phyloP scores from a whole-genome alignment of 2,113 vertebrate genomes.

The Myiagra hebetior region DNA sequence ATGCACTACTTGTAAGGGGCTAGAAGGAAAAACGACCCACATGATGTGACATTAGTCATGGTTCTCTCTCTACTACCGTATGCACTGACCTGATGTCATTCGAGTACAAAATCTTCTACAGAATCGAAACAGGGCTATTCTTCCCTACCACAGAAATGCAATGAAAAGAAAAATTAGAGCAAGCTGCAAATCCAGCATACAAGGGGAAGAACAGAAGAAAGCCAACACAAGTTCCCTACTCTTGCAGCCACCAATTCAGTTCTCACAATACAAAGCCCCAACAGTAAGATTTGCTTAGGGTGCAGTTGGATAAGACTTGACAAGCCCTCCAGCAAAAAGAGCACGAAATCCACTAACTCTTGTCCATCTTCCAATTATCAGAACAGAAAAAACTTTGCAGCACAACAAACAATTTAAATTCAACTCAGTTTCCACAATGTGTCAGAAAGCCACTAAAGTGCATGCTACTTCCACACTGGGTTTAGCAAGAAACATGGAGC shows the following conservation, averaged over 20 bases:
- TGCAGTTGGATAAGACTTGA: background rate
- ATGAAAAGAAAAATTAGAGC: background rate
- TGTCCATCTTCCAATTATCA: background rate
- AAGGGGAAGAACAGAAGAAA: background rate
- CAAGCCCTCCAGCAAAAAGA: background rate
- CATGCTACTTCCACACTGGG: background rate
- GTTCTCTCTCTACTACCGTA: background rate
- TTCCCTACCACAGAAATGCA: background rate
- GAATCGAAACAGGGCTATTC: background rate
- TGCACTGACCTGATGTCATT: background rate
- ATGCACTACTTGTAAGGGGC: background rate
- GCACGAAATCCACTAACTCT: background rate
- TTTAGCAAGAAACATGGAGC: background rate
- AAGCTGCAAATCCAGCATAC: background rate
- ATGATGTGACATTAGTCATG: background rate
- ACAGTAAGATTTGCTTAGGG: background rate
- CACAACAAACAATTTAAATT: background rate
- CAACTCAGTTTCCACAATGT: background rate
- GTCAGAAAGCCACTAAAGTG: background rate
- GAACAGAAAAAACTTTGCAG: background rate
- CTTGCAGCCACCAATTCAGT: background rate
- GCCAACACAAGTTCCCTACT: background rate
- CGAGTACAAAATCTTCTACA: background rate
- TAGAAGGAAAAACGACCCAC: background rate
- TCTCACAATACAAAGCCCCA: background rate